phyloP scores from a whole-genome alignment of 2,113 vertebrate species.

The Meleagris gallopavo region DNA sequence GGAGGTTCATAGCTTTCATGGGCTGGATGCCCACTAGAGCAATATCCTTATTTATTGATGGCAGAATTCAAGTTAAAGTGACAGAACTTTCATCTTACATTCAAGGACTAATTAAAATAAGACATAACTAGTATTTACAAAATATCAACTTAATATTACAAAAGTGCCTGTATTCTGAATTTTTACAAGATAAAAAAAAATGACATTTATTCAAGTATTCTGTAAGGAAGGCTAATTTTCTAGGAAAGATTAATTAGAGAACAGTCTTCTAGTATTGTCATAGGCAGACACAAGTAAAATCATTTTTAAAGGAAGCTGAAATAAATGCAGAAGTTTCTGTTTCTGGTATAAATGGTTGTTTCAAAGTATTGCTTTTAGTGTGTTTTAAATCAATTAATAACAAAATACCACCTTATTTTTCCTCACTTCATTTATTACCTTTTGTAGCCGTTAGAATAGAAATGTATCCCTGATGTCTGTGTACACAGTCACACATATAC shows the following conservation, averaged over 20 bases:
- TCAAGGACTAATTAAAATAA: background rate
- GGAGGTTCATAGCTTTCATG: background rate
- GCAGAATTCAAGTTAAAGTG: background rate
- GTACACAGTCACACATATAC: background rate
- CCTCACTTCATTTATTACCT: background rate
- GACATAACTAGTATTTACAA: background rate
- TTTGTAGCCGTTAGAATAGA: background rate
- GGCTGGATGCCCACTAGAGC: background rate
- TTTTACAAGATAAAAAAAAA: background rate
- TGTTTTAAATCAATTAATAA: background rate
- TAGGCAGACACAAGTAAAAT: background rate
- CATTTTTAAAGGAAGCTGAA: background rate
- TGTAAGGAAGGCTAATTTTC: background rate
- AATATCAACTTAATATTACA: background rate
- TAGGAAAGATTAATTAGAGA: background rate
- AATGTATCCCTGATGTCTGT: background rate
- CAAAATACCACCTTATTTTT: background rate
- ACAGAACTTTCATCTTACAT: background rate
- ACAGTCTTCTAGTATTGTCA: background rate
- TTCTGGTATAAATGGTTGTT: background rate
- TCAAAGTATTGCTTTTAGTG: background rate
- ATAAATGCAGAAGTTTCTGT: background rate
- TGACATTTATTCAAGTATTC: background rate
- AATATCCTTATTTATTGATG: background rate
- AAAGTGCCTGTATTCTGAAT: background rate